Percentiles rank a stretch among this genome's conserved stretches.
phyloP scores from a whole-genome alignment of 2,797 vertebrate species.

The Sebastes trivittatus region DNA sequence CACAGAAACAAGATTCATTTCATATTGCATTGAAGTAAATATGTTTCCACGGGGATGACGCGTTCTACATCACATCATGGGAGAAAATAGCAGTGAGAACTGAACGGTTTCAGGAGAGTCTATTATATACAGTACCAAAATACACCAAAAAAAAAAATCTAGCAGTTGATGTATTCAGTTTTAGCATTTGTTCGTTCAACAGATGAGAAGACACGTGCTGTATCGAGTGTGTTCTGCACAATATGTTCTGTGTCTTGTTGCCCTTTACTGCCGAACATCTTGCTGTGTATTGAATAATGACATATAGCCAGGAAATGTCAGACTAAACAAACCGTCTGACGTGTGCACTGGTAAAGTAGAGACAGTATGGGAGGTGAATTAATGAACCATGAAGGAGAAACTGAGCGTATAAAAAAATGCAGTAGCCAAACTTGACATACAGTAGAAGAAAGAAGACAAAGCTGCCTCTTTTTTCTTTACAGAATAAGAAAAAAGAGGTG shows the following conservation, averaged over 20 bases:
- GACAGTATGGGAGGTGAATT: background rate
- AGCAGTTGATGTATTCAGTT: background rate
- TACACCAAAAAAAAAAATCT: background rate
- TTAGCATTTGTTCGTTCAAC: background rate
- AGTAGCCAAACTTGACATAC: background rate
- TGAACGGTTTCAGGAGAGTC: background rate
- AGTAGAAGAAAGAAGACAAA: background rate
- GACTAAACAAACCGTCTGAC: background rate
- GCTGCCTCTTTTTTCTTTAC: background rate
- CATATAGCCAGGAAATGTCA: slow-evolving; percentile 29
- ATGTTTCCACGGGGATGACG: background rate
- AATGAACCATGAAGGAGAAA: slow-evolving; percentile 21
- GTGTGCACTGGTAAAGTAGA: background rate
- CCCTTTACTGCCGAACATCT: slow-evolving; percentile 15
- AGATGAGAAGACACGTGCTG: background rate
- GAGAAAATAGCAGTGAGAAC: background rate
- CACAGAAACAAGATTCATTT: background rate
- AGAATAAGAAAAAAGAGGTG: background rate
- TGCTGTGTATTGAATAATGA: slow-evolving; percentile 11
- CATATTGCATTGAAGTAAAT: background rate
- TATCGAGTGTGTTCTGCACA: background rate
- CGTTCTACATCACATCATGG: background rate
- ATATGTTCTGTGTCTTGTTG: background rate
- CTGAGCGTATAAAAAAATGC: background rate
- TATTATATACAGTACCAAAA: background rate